Evolutionary conservation across 2,113 vertebrate species (phyloP), one percentile per base, ranked within the genome.

Genomic region (Falcunculus frontatus): DNA sequence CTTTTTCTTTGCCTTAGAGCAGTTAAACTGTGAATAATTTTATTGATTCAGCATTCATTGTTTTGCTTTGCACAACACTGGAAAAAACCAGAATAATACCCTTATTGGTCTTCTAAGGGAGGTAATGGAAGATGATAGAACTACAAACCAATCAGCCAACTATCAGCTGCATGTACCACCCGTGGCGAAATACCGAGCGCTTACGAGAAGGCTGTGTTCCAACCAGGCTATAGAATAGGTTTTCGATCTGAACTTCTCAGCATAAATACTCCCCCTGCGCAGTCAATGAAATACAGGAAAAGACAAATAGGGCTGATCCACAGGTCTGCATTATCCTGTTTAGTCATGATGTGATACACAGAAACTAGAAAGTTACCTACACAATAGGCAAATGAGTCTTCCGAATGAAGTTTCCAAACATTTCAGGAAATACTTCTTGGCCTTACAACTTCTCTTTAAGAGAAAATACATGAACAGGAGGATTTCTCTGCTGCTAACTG

Each of bases 1-100:
- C 18, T 7, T 79, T 79, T 97, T 79, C 87, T 93, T 94, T 83
- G 46, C 87, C 74, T 97, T 90, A 73, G 30, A 29, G 70, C 75
- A 86, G 64, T 90, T 72, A 95, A 96, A 84, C 29, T 6, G 3
- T 39, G 64, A 46, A 55, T 92, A 92, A 62, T 33, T 93, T 95
- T 91, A 94, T 92, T 59, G 70, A 89, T 73, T 94, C 56, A 84
- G 35, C 47, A 79, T 65, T 92, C 46, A 57, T 27, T 73, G 30
- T 78, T 94, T 49, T 80, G 44, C 55, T 89, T 95, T 79, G 67
- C 75, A 81, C 93, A 84, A 77, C 42, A 72, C 83, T 89, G 27
- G 65, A 82, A 80, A 75, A 74, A 81, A 56, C 21, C 69, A 62
- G 64, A 95, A 70, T 90, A 92, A 91, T 85, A 46, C 49, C 49